Base-by-base conservation (phyloP, 2,888 invertebrate genomes). In the Tetranychus piercei region DNA sequence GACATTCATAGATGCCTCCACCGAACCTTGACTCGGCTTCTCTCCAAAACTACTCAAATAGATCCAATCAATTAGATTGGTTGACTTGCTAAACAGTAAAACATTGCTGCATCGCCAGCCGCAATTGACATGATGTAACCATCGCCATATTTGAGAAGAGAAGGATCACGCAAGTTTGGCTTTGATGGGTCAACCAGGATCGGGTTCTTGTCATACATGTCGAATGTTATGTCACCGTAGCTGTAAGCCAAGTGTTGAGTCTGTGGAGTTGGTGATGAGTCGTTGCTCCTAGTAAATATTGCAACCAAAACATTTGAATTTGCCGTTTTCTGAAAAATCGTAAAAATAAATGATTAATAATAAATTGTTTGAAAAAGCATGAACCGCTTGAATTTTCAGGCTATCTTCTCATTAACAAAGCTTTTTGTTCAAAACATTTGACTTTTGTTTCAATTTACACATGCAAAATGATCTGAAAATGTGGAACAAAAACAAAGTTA, bases 1-100 rank as follows among this genome's bases (percentile, higher is more conserved):
- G n/a, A n/a, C n/a, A n/a, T n/a, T n/a, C n/a, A n/a, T n/a, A n/a
- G n/a, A n/a, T n/a, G n/a, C n/a, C n/a, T n/a, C n/a, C n/a, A n/a
- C n/a, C n/a, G n/a, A n/a, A n/a, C n/a, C n/a, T n/a, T n/a, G n/a
- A n/a, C n/a, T n/a, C n/a, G n/a, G n/a, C n/a, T n/a, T n/a, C n/a
- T n/a, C n/a, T n/a, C n/a, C n/a, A n/a, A n/a, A n/a, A n/a, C n/a
- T n/a, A n/a, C n/a, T n/a, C n/a, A n/a, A n/a, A n/a, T n/a, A n/a
- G n/a, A n/a, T n/a, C n/a, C n/a, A n/a, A n/a, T n/a, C n/a, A n/a
- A n/a, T 72, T 23, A 75, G 18, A 75, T 75, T 22, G 22, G n/a
- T 22, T 73, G 75, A 75, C 15, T 73, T 73, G 43, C n/a, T n/a
- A n/a, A n/a, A n/a, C n/a, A n/a, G n/a, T 73, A 75, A 34, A 75